A percentile compares a stretch with the other conserved stretches of the same genome.
Evolutionary conservation across 2,113 vertebrate genomes (phyloP).

Genomic region (Aramus guarauna): DNA sequence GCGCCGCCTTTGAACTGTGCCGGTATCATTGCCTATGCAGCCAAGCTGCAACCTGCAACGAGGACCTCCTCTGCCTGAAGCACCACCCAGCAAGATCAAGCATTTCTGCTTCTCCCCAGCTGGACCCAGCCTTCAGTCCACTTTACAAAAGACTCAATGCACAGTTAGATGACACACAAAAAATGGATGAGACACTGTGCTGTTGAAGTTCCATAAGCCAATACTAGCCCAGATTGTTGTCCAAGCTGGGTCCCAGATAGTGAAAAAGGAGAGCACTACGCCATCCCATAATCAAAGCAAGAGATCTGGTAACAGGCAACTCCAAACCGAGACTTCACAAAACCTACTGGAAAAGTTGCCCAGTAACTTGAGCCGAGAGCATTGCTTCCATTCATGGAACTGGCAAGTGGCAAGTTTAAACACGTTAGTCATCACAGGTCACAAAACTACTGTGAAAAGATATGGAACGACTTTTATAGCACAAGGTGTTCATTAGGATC

Average conservation of each 20-base stretch:
- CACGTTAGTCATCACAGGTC: not conserved
- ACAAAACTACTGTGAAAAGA: not conserved
- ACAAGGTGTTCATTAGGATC: not conserved
- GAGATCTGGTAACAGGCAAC: not conserved
- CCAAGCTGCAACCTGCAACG: not conserved
- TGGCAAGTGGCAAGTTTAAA: not conserved
- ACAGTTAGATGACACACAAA: not conserved
- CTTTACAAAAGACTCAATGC: not conserved
- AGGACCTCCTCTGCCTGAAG: not conserved
- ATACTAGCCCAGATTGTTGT: not conserved
- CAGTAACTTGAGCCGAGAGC: not conserved
- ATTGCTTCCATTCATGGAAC: not conserved
- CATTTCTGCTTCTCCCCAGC: accelerated
- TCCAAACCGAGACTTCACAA: not conserved
- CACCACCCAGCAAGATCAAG: not conserved
- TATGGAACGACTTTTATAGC: not conserved
- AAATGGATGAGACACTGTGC: not conserved
- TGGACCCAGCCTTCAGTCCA: accelerated
- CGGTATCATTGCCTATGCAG: not conserved
- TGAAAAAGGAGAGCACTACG: not conserved
- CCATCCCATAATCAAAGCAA: not conserved
- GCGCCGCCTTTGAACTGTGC: not conserved
- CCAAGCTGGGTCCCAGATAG: not conserved
- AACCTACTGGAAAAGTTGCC: not conserved
- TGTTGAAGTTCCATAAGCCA: not conserved